Conservation (phyloP, 2,888 invertebrate species). For the Athalia cordata region DNA sequence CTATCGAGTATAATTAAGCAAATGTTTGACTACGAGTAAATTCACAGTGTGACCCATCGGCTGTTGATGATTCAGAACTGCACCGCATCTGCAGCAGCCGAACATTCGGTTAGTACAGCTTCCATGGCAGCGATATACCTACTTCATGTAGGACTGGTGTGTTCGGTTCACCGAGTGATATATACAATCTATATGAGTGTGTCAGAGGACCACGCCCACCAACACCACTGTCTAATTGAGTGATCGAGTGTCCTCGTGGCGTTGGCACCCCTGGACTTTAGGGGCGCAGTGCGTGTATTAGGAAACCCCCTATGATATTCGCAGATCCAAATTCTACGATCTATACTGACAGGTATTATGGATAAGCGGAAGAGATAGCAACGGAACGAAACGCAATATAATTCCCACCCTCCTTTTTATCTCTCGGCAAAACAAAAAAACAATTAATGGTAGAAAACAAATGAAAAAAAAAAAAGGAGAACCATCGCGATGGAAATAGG, state of each 20-base stretch:
- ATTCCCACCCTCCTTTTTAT: conserved; percentile 8
- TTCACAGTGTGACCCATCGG: conserved; percentile 64
- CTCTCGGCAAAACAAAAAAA: not conserved
- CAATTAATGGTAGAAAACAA: not conserved
- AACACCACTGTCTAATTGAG: conserved; percentile 69
- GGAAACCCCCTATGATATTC: conserved; percentile 7
- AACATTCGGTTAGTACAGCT: conserved; percentile 50
- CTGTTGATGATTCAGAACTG: conserved; percentile 62
- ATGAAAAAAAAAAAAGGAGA: not conserved
- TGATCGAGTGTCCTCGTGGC: conserved; percentile 68
- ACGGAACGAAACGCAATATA: not conserved
- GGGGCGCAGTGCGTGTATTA: conserved; percentile 3
- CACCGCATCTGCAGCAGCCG: conserved; percentile 55
- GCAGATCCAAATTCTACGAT: conserved; percentile 32
- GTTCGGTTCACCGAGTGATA: conserved; percentile 26
- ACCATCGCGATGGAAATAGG: not conserved
- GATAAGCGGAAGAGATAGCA: conserved; percentile 37
- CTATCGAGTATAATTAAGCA: conserved; percentile 60
- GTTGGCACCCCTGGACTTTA: conserved; percentile 61
- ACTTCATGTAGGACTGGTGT: conserved; percentile 12
- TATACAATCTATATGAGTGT: conserved; percentile 45
- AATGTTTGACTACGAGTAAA: conserved; percentile 58
- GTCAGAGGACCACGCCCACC: conserved; percentile 66
- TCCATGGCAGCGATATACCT: not conserved
- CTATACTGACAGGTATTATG: conserved; percentile 29